phyloP scores from a whole-genome alignment of 2,888 invertebrate genomes.

The Andrena fulva region DNA sequence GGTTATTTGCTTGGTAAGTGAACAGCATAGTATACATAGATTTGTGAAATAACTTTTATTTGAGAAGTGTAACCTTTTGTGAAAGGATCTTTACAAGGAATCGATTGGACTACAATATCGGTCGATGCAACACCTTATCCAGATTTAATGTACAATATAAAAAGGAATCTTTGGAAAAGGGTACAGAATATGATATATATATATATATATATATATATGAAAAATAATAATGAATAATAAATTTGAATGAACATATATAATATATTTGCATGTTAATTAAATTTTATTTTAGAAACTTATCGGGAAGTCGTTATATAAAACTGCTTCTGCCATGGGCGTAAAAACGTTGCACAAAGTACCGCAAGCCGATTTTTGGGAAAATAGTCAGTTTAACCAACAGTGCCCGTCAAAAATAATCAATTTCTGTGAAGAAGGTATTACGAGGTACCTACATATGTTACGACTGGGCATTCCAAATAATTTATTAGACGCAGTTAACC shows the following conservation, averaged over 20 bases:
- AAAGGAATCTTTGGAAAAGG: constrained; percentile 78
- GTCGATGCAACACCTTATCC: constrained; percentile 73
- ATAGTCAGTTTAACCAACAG: constrained; percentile 75
- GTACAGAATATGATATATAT: constrained; percentile 58
- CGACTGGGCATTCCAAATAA: not conserved
- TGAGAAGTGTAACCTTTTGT: constrained; percentile 9
- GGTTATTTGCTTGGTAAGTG: constrained; percentile 78
- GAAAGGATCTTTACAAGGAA: constrained; percentile 78
- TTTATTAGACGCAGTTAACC: not conserved
- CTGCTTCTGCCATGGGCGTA: constrained; percentile 75
- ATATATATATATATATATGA: too few relatives aligned
- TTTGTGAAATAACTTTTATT: constrained; percentile 9
- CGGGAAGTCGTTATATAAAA: constrained; percentile 75
- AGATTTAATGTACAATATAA: constrained; percentile 72
- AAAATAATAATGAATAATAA: too few relatives aligned
- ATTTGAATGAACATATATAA: not conserved
- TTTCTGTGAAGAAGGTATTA: constrained; percentile 75
- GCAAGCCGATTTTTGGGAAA: constrained; percentile 76
- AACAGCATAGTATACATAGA: not conserved
- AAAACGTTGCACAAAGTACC: constrained; percentile 74
- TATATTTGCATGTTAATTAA: constrained; percentile 3
- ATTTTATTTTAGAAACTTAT: constrained; percentile 72
- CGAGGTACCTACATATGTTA: constrained; percentile 66
- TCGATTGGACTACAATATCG: constrained; percentile 78
- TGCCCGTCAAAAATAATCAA: constrained; percentile 78